Base-by-base conservation (phyloP, 2,888 invertebrate species). In the Ceriagrion tenellum region DNA sequence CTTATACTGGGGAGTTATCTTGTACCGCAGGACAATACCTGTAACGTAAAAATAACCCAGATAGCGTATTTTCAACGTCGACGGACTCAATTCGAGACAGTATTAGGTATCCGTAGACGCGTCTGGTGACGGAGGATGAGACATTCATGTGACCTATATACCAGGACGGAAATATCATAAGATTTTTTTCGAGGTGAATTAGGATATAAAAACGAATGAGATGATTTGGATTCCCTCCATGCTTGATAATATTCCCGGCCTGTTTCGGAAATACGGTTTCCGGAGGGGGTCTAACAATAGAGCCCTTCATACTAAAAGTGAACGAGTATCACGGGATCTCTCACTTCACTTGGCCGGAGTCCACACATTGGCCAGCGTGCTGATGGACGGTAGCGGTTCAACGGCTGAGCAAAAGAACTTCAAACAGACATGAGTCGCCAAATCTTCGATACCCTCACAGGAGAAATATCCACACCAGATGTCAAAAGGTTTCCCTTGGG, bases 251-350 rank as follows among this genome's bases (percentile, higher is more conserved):
- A 35, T 35, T 35, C 81, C 16, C 81, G 81, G 35, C 81, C 81
- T 16, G 81, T 81, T 81, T 35, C 35, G 81, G 81, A 81, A 81
- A 81, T 12, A 69, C 81, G 26, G 81, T 81, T 81, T 35, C 26
- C 26, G 81, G 35, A 69, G n/a, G 81, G 81, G 30, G 81, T 59
- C 81, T 81, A 81, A 81, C 81, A 81, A 81, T 81, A 81, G 81
- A 35, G 35, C 81, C 35, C 81, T 81, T 81, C 81, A 81, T 35
- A 81, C 81, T 35, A 81, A 81, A 81, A 81, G 81, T 30, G 81
- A 81, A 13, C 81, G 35, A 35, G 81, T 26, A 81, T 81, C 81
- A 81, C 81, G 81, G 35, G 81, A 81, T 16, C 81, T 81, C 69
- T 69, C 69, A 69, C 59, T n/a, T 81, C 81, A 81, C 81, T 81